Percentiles rank a stretch among this genome's conserved stretches.
Evolutionary conservation across 2,113 vertebrate species (phyloP).

Genomic region (Ophiodon elongatus): DNA sequence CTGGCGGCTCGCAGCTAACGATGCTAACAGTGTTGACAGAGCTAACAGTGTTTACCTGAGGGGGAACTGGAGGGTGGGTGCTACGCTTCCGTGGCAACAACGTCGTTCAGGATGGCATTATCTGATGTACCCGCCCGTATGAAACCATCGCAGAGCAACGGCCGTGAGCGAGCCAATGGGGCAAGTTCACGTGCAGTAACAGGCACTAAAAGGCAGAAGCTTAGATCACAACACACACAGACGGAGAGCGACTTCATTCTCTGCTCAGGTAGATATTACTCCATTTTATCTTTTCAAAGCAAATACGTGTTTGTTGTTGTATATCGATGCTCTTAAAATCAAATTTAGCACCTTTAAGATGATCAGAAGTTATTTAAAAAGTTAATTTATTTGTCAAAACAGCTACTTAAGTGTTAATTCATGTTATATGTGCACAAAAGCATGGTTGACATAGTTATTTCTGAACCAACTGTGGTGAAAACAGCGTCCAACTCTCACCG

Average conservation of each 20-base stretch:
- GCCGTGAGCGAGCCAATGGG: background rate
- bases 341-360: background rate
- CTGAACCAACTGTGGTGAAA: background rate
- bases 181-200: background rate
- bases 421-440: slow-evolving; percentile 8
- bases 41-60: background rate
- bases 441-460: slow-evolving; percentile 11
- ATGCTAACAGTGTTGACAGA: background rate
- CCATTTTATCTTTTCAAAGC: background rate
- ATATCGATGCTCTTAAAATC: background rate
- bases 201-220: background rate
- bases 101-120: background rate
- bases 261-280: background rate
- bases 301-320: background rate
- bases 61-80: background rate
- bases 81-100: background rate
- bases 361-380: background rate
- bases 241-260: background rate
- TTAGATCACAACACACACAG: background rate
- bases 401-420: slow-evolving; percentile 9
- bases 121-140: background rate
- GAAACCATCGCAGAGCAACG: background rate
- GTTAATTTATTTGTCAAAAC: slow-evolving; percentile 15
- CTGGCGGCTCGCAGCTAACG: background rate
- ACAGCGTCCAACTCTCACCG: background rate